Base-by-base conservation (phyloP, 2,888 invertebrate species). In the Phlogophora meticulosa region DNA sequence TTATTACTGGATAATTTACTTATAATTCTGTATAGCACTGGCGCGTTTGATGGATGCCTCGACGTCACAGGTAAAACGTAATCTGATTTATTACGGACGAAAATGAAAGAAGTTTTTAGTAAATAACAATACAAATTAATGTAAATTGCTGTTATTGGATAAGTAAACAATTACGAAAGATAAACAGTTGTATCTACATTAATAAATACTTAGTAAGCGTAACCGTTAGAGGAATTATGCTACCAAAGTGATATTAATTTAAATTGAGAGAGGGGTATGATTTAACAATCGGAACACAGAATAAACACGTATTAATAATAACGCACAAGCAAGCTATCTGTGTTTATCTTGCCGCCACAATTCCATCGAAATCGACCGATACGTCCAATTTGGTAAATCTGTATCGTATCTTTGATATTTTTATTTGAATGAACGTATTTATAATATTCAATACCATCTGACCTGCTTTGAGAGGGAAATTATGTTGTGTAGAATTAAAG, bases 1-100 rank as follows among this genome's bases (percentile, higher is more conserved):
- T 86, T 88, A 85, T 87, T 85, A 79, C 76, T 72, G 78, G 80
- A 84, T 86, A 84, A 85, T 87, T 86, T 83, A 84, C 81, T 84
- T 80, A 78, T 83, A 81, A 80, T 77, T 67, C 76, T 57, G 43
- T 79, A 67, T 56, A 74, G 62, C 49, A 74, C 59, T 69, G 64
- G 45, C 52, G 48, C 13, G 45, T 62, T 72, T 78, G 73, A 75
- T 78, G 61, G 73, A 72, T 73, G 73, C 53, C 43, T 49, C 46
- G 7, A 42, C 42, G 73, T 72, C 66, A 59, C 61, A 67, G 55
- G 61, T 75, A 55, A 49, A 52, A 59, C 53, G 45, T 56, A 28
- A 59, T 78, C 58, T 55, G 38, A 64, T 74, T 71, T 56, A 63
- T 56, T 52, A 55, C 32, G 4, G n/a, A 45, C 53, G 22, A 59